Conservation (phyloP, 1,140 invertebrate species). For the Polypedilum vanderplanki region DNA sequence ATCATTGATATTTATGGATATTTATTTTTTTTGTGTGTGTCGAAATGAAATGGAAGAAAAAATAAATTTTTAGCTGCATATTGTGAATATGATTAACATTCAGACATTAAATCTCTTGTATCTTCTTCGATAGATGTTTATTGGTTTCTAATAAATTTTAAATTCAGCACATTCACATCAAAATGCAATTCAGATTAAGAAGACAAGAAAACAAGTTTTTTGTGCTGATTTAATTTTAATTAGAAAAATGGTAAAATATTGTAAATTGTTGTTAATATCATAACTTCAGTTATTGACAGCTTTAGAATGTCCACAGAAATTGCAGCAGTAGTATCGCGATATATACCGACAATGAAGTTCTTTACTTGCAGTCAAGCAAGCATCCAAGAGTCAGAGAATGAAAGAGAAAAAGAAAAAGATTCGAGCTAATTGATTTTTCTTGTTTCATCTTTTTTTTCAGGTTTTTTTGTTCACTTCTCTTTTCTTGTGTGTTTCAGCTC, state of each 20-base stretch:
- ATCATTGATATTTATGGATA: conserved; percentile 28
- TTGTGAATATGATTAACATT: conserved; percentile 25
- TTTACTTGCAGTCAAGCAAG: background rate
- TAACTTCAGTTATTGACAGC: too few species aligned
- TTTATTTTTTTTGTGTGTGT: background rate
- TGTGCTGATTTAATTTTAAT: too few species aligned
- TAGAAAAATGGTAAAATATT: too few species aligned
- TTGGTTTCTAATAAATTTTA: background rate
- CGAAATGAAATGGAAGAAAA: background rate
- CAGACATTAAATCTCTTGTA: too few species aligned
- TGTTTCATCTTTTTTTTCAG: conserved; percentile 10
- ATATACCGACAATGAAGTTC: background rate
- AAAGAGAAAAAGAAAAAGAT: background rate
- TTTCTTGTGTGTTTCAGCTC: background rate
- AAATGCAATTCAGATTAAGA: too few species aligned
- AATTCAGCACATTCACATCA: too few species aligned
- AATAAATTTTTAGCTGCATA: background rate
- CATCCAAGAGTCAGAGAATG: background rate
- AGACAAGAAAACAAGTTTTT: too few species aligned
- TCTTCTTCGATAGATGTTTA: background rate
- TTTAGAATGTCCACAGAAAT: too few species aligned
- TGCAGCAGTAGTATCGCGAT: background rate
- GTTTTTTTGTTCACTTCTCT: conserved; percentile 1
- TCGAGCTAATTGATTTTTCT: conserved; percentile 27
- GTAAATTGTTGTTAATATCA: too few species aligned